Base-by-base conservation (phyloP, 2,888 invertebrate species). In the Drosophila lutescens region DNA sequence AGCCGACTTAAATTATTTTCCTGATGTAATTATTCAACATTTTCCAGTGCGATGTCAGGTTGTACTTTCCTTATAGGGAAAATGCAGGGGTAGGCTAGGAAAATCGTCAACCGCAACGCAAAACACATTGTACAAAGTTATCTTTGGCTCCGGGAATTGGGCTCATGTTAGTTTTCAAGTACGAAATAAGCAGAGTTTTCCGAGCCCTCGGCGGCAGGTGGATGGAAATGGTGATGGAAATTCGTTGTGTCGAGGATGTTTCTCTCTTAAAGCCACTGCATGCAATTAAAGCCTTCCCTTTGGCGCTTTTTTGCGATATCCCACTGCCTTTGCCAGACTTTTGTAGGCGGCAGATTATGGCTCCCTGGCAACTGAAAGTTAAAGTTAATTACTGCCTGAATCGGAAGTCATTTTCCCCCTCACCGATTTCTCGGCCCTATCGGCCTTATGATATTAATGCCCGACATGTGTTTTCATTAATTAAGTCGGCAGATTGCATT, bases 201-300 rank as follows among this genome's bases (percentile, higher is more conserved):
- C 51, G 50, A 40, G 43, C 53, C 50, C 47, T 55, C 43, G 63
- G 47, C 43, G 50, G 34, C 43, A 30, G 23, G 36, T 30, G 58
- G 5, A 41, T 20, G 58, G 8, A 51, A 30, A 15, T 43, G 54
- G 8, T 6, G 58, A 13, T 15, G 57, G 56, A 15, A 41, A 40
- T 7, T 56, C 32, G n/a, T 32, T n/a, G 9, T 57, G 36, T n/a
- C 30, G 41, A 49, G 26, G 17, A 34, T 17, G 30, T 65, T 71
- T 68, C 71, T 67, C 74, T 69, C 70, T 70, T 78, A 69, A 62
- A 65, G 56, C 49, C 63, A 60, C 46, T 63, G 70, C 74, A 69
- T 78, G 74, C 71, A 88, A 82, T 86, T 88, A 88, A 73, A 67
- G 72, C 23, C 47, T 49, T 57, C 34, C 83, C 67, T 56, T 46